A percentile compares a stretch with the other conserved stretches of the same genome.
Evolutionary conservation across 2,797 vertebrate species (phyloP).

Genomic region (Coreius guichenoti): DNA sequence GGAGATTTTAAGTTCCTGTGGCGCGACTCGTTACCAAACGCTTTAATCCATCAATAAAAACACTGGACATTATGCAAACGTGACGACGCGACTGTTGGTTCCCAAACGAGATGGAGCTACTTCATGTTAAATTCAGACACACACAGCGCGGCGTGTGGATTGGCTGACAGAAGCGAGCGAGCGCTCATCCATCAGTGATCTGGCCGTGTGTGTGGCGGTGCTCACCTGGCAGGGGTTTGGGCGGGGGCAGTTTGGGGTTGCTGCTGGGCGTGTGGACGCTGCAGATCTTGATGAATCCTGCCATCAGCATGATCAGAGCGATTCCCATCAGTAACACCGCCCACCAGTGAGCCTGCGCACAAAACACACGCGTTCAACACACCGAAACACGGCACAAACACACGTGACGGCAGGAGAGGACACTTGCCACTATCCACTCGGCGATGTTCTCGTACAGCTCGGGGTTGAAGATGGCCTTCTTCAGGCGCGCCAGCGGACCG

Average conservation of each 20-base stretch:
- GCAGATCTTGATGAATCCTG: conserved; percentile 99
- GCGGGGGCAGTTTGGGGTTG: conserved; percentile 98
- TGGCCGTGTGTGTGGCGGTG: too few species aligned
- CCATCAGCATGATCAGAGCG: conserved; percentile 99
- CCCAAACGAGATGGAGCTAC: too few species aligned
- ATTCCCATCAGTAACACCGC: conserved; percentile 98
- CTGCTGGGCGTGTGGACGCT: conserved; percentile 99
- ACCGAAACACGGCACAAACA: not conserved
- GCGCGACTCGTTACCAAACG: too few species aligned
- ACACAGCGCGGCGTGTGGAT: too few species aligned
- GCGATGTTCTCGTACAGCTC: conserved; percentile 99
- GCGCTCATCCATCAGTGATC: too few species aligned
- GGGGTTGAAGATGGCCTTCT: conserved; percentile 99
- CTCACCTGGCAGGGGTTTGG: conserved; percentile 97
- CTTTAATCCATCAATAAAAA: too few species aligned
- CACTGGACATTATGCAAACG: too few species aligned
- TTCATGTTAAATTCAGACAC: too few species aligned
- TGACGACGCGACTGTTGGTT: too few species aligned
- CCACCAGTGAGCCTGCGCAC: conserved; percentile 94
- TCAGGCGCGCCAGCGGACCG: conserved; percentile 93
- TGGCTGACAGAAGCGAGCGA: too few species aligned
- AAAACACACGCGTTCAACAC: not conserved
- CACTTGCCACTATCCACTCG: conserved; percentile 97
- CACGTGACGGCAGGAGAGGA: not conserved
- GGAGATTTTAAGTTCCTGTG: too few species aligned